These are phyloP conservation scores for Piprites chloris DNA, from an alignment of 2,113 vertebrate species.

Conservation along the genomic window DNA sequence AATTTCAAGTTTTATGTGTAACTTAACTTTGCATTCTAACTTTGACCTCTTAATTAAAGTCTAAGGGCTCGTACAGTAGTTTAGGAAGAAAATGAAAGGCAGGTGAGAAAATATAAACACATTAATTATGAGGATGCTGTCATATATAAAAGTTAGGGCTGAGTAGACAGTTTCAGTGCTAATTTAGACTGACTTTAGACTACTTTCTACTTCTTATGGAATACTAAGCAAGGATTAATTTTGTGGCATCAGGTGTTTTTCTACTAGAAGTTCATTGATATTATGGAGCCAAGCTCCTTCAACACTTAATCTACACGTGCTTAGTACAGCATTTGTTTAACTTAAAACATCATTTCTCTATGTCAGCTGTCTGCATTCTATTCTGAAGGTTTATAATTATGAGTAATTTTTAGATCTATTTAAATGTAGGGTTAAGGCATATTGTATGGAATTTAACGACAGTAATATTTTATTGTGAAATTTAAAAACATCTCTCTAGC, in stretches of 20 bases:
- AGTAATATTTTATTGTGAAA: not conserved
- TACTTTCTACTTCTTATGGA: not conserved
- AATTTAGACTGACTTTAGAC: not conserved
- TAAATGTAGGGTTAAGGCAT: not conserved
- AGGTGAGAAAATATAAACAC: not conserved
- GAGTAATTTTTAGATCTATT: not conserved
- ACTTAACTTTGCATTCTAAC: not conserved
- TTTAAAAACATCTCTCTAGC: not conserved
- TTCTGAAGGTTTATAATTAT: not conserved
- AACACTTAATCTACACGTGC: not conserved
- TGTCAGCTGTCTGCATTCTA: conserved; percentile 18
- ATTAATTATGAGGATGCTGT: not conserved
- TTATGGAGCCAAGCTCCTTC: not conserved
- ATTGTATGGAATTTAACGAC: not conserved
- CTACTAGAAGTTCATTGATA: not conserved
- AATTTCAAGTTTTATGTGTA: not conserved
- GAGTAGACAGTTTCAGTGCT: not conserved
- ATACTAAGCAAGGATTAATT: not conserved
- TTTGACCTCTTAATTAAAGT: not conserved
- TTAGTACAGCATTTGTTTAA: conserved; percentile 19
- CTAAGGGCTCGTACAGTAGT: not conserved
- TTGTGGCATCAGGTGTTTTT: not conserved
- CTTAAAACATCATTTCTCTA: conserved; percentile 4
- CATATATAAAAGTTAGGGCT: not conserved
- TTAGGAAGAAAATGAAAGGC: not conserved